Conservation (phyloP, 2,113 vertebrate genomes). For the Ceyx melanurus region DNA sequence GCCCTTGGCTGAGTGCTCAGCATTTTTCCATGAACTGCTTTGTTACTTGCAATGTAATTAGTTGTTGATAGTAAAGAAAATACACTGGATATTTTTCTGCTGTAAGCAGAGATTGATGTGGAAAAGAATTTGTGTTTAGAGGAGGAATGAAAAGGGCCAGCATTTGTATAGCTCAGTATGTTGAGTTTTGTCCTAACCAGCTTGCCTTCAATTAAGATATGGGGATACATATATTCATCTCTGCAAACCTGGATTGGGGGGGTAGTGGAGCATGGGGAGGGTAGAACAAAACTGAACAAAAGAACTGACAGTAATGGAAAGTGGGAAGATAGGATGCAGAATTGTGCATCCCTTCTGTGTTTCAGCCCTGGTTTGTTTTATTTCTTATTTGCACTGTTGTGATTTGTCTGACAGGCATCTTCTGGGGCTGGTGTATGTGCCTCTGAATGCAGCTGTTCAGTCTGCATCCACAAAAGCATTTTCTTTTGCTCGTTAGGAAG, state of each 20-base stretch:
- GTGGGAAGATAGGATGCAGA: not conserved
- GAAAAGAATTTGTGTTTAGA: not conserved
- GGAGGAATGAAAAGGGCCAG: not conserved
- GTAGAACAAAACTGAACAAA: not conserved
- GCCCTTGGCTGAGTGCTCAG: not conserved
- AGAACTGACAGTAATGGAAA: not conserved
- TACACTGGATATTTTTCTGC: not conserved
- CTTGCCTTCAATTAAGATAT: not conserved
- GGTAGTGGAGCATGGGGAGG: not conserved
- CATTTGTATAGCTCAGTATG: not conserved
- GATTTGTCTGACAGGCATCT: not conserved
- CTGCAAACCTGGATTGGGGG: not conserved
- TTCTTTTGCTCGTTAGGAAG: not conserved
- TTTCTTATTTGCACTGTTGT: not conserved
- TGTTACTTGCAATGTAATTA: not conserved
- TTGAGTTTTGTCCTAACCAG: not conserved
- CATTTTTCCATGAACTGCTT: not conserved
- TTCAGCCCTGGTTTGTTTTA: not conserved
- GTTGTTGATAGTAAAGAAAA: not conserved
- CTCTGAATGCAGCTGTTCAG: not conserved
- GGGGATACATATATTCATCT: fast-evolving
- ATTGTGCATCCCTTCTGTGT: not conserved
- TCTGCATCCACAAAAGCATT: not conserved
- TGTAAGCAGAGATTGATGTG: not conserved
- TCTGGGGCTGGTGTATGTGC: not conserved